Evolutionary conservation across 1,140 invertebrate genomes (phyloP).

Genomic region (Brachionus rotundiformis): DNA sequence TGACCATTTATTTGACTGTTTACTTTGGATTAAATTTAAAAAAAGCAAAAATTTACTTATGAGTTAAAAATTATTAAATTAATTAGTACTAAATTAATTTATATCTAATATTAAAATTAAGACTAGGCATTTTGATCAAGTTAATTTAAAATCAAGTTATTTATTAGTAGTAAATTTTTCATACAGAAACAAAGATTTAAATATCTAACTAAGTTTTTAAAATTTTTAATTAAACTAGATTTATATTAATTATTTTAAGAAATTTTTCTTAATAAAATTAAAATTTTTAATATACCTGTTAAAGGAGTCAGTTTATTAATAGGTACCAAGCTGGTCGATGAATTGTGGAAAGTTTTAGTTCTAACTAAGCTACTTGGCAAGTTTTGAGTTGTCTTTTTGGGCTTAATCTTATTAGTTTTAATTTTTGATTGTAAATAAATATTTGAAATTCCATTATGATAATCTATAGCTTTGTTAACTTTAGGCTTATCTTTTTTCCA

Average conservation of each 20-base stretch:
- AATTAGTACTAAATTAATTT: too few relatives aligned
- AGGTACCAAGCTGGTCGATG: not conserved
- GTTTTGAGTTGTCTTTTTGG: conserved; percentile 6
- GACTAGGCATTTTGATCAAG: too few relatives aligned
- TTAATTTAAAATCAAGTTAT: too few relatives aligned
- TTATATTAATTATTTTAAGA: too few relatives aligned
- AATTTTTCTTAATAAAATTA: not conserved
- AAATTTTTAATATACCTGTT: conserved; percentile 1
- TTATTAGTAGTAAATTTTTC: too few relatives aligned
- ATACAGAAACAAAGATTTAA: too few relatives aligned
- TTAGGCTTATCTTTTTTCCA: conserved; percentile 8
- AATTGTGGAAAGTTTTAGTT: conserved; percentile 8
- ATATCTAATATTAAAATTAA: too few relatives aligned
- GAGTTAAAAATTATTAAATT: too few relatives aligned
- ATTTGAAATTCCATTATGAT: not conserved
- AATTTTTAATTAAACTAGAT: too few relatives aligned
- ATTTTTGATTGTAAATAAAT: conserved; percentile 26
- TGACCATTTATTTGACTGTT: not conserved
- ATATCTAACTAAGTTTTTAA: too few relatives aligned
- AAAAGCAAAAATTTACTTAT: not conserved
- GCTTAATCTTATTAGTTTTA: not conserved
- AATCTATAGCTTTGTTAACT: not conserved
- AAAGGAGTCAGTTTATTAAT: conserved; percentile 22
- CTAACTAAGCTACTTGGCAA: not conserved
- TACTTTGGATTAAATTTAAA: not conserved